Conservation (phyloP, 1,140 invertebrate genomes). For the Drosophila lini region DNA sequence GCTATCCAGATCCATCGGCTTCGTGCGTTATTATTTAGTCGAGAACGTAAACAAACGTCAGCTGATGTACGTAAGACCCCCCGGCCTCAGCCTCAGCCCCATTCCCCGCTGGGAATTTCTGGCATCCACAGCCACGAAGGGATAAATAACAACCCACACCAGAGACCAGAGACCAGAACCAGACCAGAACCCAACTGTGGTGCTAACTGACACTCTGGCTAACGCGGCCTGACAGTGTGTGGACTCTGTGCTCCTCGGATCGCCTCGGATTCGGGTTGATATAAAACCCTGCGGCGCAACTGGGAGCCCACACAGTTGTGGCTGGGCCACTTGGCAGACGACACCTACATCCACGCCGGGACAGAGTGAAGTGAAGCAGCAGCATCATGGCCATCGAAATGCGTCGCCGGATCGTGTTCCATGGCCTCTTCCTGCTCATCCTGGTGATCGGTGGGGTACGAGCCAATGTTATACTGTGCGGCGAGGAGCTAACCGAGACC, state of each 20-base stretch:
- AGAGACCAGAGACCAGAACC: not conserved
- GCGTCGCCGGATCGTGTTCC: conserved; percentile 19
- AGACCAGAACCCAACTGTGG: conserved; percentile 29
- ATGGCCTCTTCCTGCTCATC: conserved; percentile 22
- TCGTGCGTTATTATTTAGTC: conserved; percentile 57
- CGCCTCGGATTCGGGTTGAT: conserved; percentile 21
- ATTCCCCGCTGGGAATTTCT: conserved; percentile 9
- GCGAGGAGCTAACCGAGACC: conserved; percentile 39
- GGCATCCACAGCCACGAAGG: conserved; percentile 13
- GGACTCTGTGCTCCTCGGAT: conserved; percentile 14
- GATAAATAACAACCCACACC: conserved; percentile 42
- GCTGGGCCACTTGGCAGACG: conserved; percentile 21
- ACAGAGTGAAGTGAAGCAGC: not conserved
- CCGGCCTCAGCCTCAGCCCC: conserved; percentile 1
- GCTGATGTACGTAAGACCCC: conserved; percentile 60
- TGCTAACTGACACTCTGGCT: conserved; percentile 59
- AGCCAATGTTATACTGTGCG: conserved; percentile 39
- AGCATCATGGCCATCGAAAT: conserved; percentile 19
- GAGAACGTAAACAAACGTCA: conserved; percentile 69
- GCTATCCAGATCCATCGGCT: conserved; percentile 38
- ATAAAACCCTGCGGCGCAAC: conserved; percentile 43
- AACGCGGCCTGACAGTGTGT: conserved; percentile 55
- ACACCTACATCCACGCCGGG: conserved; percentile 3
- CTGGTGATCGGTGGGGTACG: conserved; percentile 13
- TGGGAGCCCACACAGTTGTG: conserved; percentile 17